Conservation (phyloP, 2,888 invertebrate genomes). For the Dendrolimus pini region DNA sequence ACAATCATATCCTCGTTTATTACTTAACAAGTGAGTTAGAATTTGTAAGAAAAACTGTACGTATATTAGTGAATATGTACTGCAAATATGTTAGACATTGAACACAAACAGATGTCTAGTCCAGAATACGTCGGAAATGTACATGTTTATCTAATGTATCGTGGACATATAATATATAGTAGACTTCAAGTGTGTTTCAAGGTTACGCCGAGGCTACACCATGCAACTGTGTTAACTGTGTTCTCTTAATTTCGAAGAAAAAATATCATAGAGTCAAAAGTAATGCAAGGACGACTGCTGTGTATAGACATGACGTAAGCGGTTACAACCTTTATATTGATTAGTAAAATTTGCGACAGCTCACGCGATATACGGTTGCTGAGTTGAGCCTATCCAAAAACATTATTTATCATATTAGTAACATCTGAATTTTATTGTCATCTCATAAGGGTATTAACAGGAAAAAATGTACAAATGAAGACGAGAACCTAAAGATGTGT, state of each 20-base stretch:
- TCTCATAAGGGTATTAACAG: not conserved
- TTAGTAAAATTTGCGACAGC: slow-evolving; percentile 51
- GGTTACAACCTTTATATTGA: slow-evolving; percentile 59
- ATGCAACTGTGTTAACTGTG: not conserved
- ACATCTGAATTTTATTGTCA: not conserved
- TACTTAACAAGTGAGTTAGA: not conserved
- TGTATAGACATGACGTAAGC: slow-evolving; percentile 58
- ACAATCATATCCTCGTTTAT: not conserved
- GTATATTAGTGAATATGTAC: not conserved
- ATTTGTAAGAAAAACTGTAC: not conserved
- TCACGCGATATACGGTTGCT: slow-evolving; percentile 45
- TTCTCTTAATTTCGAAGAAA: not conserved
- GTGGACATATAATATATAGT: not conserved
- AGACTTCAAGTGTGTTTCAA: not conserved
- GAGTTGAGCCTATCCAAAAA: slow-evolving; percentile 19
- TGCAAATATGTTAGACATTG: not conserved
- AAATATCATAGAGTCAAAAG: not conserved
- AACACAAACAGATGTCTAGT: not conserved
- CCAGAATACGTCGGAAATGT: not conserved
- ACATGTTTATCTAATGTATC: not conserved
- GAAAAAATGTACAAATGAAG: not conserved
- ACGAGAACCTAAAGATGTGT: not conserved
- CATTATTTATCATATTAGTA: slow-evolving; percentile 3
- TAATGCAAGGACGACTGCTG: slow-evolving; percentile 43
- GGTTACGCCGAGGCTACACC: not conserved